A percentile compares a stretch with the other conserved stretches of the same genome.
Evolutionary conservation across 2,797 vertebrate genomes (phyloP).

Genomic region (Octomys mimax): DNA sequence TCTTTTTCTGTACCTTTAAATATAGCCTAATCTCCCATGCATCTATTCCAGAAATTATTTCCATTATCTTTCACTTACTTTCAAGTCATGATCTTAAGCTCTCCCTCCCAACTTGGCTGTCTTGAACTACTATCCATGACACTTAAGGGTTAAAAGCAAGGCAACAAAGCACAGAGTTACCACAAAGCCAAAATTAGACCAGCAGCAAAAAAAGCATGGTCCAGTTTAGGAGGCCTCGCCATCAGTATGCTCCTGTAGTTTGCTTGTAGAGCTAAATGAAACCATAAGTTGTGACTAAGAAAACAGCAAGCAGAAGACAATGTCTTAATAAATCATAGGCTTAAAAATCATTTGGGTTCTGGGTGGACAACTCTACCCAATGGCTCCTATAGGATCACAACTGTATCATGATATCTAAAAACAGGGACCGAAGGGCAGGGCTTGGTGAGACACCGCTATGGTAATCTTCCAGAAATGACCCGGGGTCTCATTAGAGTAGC

Average conservation of each 20-base stretch:
- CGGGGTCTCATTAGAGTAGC: background rate
- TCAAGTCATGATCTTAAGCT: background rate
- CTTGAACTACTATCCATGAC: background rate
- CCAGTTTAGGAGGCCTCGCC: background rate
- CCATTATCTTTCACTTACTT: constrained; percentile 40
- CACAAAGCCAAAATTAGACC: constrained; percentile 5
- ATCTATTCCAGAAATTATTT: background rate
- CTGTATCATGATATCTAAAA: background rate
- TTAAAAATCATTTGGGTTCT: background rate
- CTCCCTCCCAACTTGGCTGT: background rate
- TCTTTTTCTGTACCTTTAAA: background rate
- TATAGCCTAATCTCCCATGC: background rate
- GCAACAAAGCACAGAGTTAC: background rate
- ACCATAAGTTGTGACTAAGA: background rate
- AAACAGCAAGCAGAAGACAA: background rate
- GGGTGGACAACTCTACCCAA: background rate
- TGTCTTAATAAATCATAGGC: background rate
- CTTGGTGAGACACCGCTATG: background rate
- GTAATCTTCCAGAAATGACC: background rate
- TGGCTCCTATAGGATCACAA: background rate
- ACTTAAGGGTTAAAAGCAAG: constrained; percentile 30
- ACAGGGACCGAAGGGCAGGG: background rate
- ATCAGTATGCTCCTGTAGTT: background rate
- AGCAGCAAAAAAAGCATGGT: background rate
- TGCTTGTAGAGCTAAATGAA: constrained; percentile 1